Base-by-base conservation (phyloP, 2,797 vertebrate genomes). In the Oreochromis mossambicus region DNA sequence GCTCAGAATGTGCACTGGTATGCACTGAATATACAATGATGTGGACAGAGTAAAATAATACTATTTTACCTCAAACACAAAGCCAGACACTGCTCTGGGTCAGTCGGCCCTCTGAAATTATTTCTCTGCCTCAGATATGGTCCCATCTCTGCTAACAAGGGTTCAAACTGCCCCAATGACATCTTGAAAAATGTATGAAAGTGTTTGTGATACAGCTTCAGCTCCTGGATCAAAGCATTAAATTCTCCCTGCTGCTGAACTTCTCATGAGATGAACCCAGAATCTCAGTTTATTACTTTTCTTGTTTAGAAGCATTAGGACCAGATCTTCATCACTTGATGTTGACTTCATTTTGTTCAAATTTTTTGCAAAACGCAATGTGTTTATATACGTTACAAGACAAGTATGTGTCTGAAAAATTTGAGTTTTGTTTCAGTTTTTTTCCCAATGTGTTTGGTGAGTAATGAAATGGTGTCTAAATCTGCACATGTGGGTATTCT, bases 391-490 rank as follows among this genome's bases (percentile, higher is more conserved):
- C 13, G 14, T 26, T 26, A 26, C 4, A 56, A 4, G 24, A 56
- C 24, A 56, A 29, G 54, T 56, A 8, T 56, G 13, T 56, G 54
- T 56, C 7, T 56, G 24, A 26, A 55, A 55, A 55, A 55, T 34
- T 8, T 4, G n/a, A 52, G 13, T 29, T 2, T 15, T 56, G 13
- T 56, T 15, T 29, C 0, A 0, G 0, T 14, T 55, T 56, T 24
- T 29, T 29, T 0, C 54, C 54, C 54, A 56, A 9, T 3, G 1
- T 29, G 2, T 13, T 56, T 56, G 54, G 13, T 15, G 24, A 29
- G 51, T 52, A 21, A 51, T 26, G 24, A 26, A 55, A 56, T 8
- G 13, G 13, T 56, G 4, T 56, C 32, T 61, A 36, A 61, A 61
- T 19, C 58, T 34, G 32, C 58, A 61, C 1, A 36, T 34, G 15